Base-by-base conservation (phyloP, 2,888 invertebrate genomes). In the Hedychridium roseum region DNA sequence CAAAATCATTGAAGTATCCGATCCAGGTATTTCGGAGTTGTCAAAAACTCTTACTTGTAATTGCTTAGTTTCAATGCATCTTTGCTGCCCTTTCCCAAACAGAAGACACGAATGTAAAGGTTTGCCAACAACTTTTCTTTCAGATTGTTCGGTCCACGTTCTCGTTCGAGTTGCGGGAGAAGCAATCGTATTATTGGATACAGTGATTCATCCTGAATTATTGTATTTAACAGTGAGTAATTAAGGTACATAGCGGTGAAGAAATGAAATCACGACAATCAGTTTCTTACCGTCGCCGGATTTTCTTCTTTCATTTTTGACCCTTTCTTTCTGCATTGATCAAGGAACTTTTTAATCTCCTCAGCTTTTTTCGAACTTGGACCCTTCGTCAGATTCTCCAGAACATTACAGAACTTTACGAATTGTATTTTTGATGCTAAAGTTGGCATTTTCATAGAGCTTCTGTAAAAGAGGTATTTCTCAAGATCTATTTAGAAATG, bases 101-200 rank as follows among this genome's bases (percentile, higher is more conserved):
- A 87, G 38, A 95, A 81, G 37, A 92, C 87, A 65, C 86, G 85
- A n/a, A 91, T 87, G 50, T 93, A 85, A 23, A 89, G 74, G 60
- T 83, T 85, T 0, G 89, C 90, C 48, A 97, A 82, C 57, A 86
- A 86, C 23, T 84, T 82, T 79, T 91, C 89, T 80, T 93, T 92
- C 51, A 97, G 82, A 14, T 94, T 92, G 79, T 94, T 94, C 0
- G 92, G 85, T 27, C 86, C 85, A 58, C 96, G 84, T 58, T 90
- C 88, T 57, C 88, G 85, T 69, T 97, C 97, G 21, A 86, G 80
- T 49, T 86, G 83, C 1, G 96, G 94, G 18, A 96, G 69, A 6
- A 97, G 77, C 21, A 96, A 81, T 55, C 96, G 84, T 61, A 97
- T 73, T 30, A 92, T 83, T 4, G 91, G 87, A 76, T 86, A 94